phyloP scores from a whole-genome alignment of 2,888 invertebrate species.

The Drosophila meridionalis region DNA sequence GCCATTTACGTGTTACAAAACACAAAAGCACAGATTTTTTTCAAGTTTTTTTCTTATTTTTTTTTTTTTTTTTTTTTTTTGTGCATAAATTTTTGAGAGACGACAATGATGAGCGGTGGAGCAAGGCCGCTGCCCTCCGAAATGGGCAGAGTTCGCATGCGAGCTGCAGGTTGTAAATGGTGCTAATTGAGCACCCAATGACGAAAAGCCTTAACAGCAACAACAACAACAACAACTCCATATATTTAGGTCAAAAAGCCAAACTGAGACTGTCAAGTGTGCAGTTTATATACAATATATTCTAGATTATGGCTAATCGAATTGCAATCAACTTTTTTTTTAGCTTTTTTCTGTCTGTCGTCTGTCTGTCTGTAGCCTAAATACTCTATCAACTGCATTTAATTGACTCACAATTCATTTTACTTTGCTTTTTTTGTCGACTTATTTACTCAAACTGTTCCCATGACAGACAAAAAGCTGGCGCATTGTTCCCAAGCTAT shows the following conservation, averaged over 20 bases:
- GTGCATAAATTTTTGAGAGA: conserved; percentile 58
- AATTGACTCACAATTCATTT: neutral
- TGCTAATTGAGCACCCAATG: conserved; percentile 50
- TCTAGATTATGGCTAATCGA: conserved; percentile 66
- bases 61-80: conserved; percentile 58
- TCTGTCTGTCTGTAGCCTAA: neutral
- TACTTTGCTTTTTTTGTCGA: neutral
- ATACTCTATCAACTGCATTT: conserved; percentile 12
- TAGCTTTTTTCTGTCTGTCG: neutral
- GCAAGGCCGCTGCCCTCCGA: conserved; percentile 57
- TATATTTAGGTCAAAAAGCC: conserved; percentile 71
- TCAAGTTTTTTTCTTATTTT: conserved; percentile 26
- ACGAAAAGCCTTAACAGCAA: conserved; percentile 17
- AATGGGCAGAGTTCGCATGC: conserved; percentile 42
- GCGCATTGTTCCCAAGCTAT: conserved; percentile 9
- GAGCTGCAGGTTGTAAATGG: conserved; percentile 27
- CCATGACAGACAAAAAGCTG: neutral
- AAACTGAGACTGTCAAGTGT: conserved; percentile 66
- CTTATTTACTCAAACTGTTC: neutral
- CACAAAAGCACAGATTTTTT: conserved; percentile 44
- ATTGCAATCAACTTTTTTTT: conserved; percentile 57
- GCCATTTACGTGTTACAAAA: conserved; percentile 66
- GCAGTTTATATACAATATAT: conserved; percentile 63
- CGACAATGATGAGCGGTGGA: conserved; percentile 36
- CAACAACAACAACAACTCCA: conserved; percentile 3